phyloP scores from a whole-genome alignment of 2,888 invertebrate species.

The Rutpela maculata region DNA sequence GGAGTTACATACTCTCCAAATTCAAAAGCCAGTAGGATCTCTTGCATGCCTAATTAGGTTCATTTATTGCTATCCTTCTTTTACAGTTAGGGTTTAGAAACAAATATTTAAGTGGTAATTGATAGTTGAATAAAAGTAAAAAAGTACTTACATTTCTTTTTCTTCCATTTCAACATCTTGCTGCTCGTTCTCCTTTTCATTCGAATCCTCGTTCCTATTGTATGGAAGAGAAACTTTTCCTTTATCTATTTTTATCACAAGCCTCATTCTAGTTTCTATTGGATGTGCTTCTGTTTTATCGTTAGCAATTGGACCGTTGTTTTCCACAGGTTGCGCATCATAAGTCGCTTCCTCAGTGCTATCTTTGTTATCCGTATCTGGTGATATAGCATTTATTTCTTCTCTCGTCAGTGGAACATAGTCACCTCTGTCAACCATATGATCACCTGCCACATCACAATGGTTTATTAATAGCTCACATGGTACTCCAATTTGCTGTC shows the following conservation, averaged over 20 bases:
- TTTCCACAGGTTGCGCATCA: background rate
- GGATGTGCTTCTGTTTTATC: background rate
- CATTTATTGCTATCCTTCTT: no score
- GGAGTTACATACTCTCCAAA: no score
- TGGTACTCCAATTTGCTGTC: background rate
- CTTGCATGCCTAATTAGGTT: no score
- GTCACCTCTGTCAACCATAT: background rate
- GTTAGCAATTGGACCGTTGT: background rate
- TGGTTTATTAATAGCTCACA: background rate
- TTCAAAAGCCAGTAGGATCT: no score
- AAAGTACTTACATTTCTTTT: slow-evolving; percentile 19
- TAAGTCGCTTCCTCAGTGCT: background rate
- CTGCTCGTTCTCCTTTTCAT: slow-evolving; percentile 36
- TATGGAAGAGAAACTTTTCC: slow-evolving; percentile 9
- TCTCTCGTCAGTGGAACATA: slow-evolving; percentile 1
- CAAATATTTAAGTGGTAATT: no score
- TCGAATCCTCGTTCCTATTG: slow-evolving; percentile 31
- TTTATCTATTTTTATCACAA: slow-evolving; percentile 33
- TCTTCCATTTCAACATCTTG: slow-evolving; percentile 36
- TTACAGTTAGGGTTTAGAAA: no score
- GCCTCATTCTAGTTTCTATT: slow-evolving; percentile 15
- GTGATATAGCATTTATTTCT: background rate
- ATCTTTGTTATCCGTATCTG: background rate
- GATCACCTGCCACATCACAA: background rate
- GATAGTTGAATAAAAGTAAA: background rate